Conservation (phyloP, 2,797 vertebrate genomes). For the Pseudochaenichthys georgianus region DNA sequence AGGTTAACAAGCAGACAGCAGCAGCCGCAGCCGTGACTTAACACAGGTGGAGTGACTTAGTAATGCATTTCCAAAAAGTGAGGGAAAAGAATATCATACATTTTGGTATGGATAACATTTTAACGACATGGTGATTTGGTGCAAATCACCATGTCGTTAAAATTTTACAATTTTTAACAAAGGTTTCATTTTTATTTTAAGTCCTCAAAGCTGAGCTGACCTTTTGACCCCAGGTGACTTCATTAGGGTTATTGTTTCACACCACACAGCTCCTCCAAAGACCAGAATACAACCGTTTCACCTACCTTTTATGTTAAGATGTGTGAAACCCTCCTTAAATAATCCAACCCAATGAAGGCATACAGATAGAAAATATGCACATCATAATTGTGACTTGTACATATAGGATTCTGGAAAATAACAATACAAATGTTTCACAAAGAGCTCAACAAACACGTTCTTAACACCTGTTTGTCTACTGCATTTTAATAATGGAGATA, state of each 20-base stretch:
- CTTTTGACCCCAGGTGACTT: background rate
- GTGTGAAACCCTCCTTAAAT: background rate
- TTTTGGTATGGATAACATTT: background rate
- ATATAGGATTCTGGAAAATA: background rate
- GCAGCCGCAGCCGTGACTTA: too few relatives aligned
- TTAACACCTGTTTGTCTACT: background rate
- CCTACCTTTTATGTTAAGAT: background rate
- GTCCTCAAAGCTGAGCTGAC: background rate
- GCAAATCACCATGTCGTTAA: background rate
- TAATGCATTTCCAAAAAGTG: background rate
- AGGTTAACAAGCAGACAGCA: too few relatives aligned
- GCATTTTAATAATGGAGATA: conserved; percentile 37
- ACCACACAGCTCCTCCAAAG: background rate
- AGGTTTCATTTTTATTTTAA: background rate
- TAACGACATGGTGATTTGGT: too few relatives aligned
- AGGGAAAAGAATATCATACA: background rate
- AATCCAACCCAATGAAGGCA: background rate
- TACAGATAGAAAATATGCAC: background rate
- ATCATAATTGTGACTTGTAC: background rate
- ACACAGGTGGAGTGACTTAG: too few relatives aligned
- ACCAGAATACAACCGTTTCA: background rate
- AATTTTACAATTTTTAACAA: background rate
- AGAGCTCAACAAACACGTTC: conserved; percentile 14
- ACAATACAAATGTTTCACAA: background rate
- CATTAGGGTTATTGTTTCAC: too few relatives aligned